Evolutionary conservation across 2,888 invertebrate species (phyloP).

Genomic region (Maniola hyperantus): DNA sequence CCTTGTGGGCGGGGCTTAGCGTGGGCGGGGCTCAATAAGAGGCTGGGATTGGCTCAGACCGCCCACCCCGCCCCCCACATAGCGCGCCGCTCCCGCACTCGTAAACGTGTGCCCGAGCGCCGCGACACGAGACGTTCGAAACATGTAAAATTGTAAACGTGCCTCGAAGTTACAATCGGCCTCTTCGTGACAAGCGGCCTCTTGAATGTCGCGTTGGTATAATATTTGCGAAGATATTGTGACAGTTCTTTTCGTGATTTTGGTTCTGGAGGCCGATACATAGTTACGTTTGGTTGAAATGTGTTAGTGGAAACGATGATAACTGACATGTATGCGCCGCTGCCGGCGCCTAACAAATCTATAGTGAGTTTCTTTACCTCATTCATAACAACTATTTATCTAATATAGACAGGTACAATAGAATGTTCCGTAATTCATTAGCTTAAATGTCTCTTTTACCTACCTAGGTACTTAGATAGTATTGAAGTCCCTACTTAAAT

Average conservation of each 20-base stretch:
- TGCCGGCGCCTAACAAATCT: slow-evolving; percentile 72
- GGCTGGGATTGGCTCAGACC: slow-evolving; percentile 68
- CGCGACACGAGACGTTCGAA: slow-evolving; percentile 43
- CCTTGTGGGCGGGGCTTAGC: slow-evolving; percentile 75
- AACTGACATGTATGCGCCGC: slow-evolving; percentile 78
- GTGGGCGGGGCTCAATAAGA: slow-evolving; percentile 74
- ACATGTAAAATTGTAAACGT: slow-evolving; percentile 46
- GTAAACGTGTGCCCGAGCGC: slow-evolving; percentile 43
- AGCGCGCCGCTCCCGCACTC: slow-evolving; percentile 47
- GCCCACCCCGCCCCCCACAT: slow-evolving; percentile 51
- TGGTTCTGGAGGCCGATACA: background rate
- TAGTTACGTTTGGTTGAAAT: slow-evolving; percentile 37
- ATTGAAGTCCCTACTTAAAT: too few relatives aligned
- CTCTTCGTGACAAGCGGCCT: background rate
- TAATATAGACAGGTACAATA: background rate
- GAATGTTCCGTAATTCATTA: background rate
- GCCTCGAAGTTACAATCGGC: slow-evolving; percentile 34
- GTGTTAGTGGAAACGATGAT: slow-evolving; percentile 68
- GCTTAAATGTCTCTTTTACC: too few relatives aligned
- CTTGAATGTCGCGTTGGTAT: slow-evolving; percentile 1
- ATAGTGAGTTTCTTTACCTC: slow-evolving; percentile 64
- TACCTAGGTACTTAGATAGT: background rate
- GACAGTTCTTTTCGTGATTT: background rate
- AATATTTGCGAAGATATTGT: slow-evolving; percentile 1
- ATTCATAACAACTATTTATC: background rate